phyloP scores from a whole-genome alignment of 1,140 invertebrate species.

The Caenorhabditis tropicalis region DNA sequence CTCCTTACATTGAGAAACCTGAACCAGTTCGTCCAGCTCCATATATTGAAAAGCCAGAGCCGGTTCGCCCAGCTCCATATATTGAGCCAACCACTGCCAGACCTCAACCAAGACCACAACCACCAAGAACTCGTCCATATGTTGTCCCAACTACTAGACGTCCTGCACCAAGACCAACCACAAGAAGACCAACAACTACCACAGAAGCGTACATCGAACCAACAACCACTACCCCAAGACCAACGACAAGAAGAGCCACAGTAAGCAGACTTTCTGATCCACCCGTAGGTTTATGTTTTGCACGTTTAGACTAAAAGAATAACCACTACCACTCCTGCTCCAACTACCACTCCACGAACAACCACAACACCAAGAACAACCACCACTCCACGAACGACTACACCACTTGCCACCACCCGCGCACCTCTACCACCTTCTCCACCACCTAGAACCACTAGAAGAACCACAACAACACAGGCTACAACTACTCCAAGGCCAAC shows the following conservation, averaged over 20 bases:
- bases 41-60: not conserved
- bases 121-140: slow-evolving; percentile 35
- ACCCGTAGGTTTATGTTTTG: slow-evolving; percentile 25
- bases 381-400: not conserved
- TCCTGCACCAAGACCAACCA: not conserved
- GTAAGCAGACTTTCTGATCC: slow-evolving; percentile 37
- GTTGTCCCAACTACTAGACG: not conserved
- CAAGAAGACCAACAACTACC: not conserved
- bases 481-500: not conserved
- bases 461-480: not conserved
- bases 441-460: slow-evolving; percentile 9
- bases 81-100: not conserved
- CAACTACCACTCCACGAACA: not conserved
- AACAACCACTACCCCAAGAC: not conserved
- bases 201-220: not conserved
- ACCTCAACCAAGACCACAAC: slow-evolving; percentile 16
- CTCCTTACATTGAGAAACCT: not conserved
- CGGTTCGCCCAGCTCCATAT: not conserved
- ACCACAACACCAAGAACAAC: not conserved
- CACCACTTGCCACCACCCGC: not conserved
- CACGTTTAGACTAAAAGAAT: slow-evolving; percentile 1
- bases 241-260: slow-evolving; percentile 8
- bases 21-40: not conserved
- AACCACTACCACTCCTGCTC: not conserved
- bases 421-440: slow-evolving; percentile 26